Base-by-base conservation (phyloP, 2,888 invertebrate genomes). In the Copidosoma aretas region DNA sequence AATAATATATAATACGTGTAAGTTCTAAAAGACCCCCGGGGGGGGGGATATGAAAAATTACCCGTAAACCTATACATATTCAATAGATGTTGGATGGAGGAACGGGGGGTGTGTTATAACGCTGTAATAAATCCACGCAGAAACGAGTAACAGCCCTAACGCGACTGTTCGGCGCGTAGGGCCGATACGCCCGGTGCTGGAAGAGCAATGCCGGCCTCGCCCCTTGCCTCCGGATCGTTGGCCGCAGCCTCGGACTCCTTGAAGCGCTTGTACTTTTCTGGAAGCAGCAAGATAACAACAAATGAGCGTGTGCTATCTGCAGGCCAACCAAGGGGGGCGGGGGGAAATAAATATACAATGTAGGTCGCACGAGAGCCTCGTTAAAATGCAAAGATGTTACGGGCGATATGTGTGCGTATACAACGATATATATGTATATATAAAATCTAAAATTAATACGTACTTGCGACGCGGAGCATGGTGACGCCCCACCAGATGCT, bases 401-500 rank as follows among this genome's bases (percentile, higher is more conserved):
- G 4, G 4, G 4, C 3, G 32, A 32, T 32, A 32, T 32, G 8
- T 32, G 8, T 32, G 8, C 32, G 32, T 32, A 32, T 32, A 32
- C 8, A 32, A 3, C 3, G 4, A 32, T 8, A 32, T 32, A 32
- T 32, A 32, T 32, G 32, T 32, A 32, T 32, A 32, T 32, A 32
- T 32, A 32, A 8, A 5, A 32, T 32, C n/a, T n/a, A n/a, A 32
- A 32, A 5, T 3, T 5, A 32, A 32, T 32, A 8, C 3, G 90
- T 84, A 97, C 97, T 91, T 71, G 97, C 92, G 78, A 94, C 89
- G 80, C 90, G 91, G 72, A 97, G 85, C 91, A 97, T 93, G 79
- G 95, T 93, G 74, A 95, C 91, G 2, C 97, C 98, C 98, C 98
- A 98, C 90, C 96, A 96, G 73, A 98, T 91, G 71, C 96, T 95